Percentiles rank a stretch among this genome's conserved stretches.
Evolutionary conservation across 1,140 invertebrate species (phyloP).

Genomic region (Caenorhabditis elegans): DNA sequence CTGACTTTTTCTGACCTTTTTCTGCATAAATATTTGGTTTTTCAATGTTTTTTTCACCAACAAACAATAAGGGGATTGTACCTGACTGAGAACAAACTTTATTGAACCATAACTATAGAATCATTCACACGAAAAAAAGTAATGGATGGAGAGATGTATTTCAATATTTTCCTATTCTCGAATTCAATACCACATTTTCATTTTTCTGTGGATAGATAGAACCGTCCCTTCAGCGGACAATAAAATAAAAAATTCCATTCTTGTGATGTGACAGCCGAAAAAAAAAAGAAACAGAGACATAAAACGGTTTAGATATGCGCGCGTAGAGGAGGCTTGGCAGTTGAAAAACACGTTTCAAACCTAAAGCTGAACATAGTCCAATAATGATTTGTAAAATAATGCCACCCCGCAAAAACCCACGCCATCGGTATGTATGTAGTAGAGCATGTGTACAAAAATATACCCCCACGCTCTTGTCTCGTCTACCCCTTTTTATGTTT

Average conservation of each 20-base stretch:
- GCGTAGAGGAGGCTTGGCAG: not conserved
- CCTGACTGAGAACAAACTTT: not conserved
- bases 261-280: not conserved
- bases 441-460: slow-evolving; percentile 1
- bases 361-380: slow-evolving; percentile 20
- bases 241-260: not conserved
- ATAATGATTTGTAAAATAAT: slow-evolving; percentile 33
- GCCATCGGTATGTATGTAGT: not conserved
- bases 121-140: not conserved
- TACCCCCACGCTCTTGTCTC: not conserved
- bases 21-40: not conserved
- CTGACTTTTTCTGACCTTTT: not conserved
- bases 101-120: not conserved
- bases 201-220: too few relatives aligned
- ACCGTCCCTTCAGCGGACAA: not conserved
- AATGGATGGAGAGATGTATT: not conserved
- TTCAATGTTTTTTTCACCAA: too few relatives aligned
- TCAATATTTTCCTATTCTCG: too few relatives aligned
- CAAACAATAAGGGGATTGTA: not conserved
- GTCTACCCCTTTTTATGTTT: slow-evolving; percentile 3
- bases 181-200: not conserved
- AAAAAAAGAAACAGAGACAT: not conserved
- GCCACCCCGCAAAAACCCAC: not conserved
- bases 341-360: slow-evolving; percentile 26
- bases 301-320: slow-evolving; percentile 27